Evolutionary conservation across 2,113 vertebrate species (phyloP).

Genomic region (Aythya baeri): DNA sequence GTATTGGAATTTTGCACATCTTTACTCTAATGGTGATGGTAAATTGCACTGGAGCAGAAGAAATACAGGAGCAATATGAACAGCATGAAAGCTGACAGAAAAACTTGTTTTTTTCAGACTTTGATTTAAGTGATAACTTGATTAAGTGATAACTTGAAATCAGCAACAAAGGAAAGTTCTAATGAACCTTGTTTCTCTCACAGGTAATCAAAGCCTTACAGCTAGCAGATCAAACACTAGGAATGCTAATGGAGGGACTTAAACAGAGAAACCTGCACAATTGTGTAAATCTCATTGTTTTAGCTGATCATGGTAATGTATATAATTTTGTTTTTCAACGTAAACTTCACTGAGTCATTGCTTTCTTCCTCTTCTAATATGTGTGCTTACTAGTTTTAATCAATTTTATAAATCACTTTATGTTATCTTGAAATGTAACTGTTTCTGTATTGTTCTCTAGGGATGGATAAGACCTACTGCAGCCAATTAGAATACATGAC

Average conservation of each 20-base stretch:
- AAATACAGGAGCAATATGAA: background rate
- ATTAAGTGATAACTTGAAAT: background rate
- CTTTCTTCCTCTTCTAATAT: background rate
- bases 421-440: background rate
- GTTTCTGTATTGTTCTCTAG: conserved; percentile 70
- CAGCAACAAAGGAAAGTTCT: background rate
- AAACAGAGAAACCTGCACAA: conserved; percentile 83
- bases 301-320: conserved; percentile 92
- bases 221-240: conserved; percentile 82
- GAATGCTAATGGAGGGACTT: conserved; percentile 90
- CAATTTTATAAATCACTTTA: background rate
- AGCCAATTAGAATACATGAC: conserved; percentile 80
- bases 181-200: background rate
- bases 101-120: background rate
- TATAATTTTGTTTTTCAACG: background rate
- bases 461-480: conserved; percentile 92
- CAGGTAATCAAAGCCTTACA: conserved; percentile 85
- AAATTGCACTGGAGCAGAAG: background rate
- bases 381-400: background rate
- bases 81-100: background rate
- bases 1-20: background rate
- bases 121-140: background rate
- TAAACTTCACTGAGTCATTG: background rate
- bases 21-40: background rate
- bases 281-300: conserved; percentile 89